Conservation (phyloP, 2,888 invertebrate genomes). For the Octodonta nipae region DNA sequence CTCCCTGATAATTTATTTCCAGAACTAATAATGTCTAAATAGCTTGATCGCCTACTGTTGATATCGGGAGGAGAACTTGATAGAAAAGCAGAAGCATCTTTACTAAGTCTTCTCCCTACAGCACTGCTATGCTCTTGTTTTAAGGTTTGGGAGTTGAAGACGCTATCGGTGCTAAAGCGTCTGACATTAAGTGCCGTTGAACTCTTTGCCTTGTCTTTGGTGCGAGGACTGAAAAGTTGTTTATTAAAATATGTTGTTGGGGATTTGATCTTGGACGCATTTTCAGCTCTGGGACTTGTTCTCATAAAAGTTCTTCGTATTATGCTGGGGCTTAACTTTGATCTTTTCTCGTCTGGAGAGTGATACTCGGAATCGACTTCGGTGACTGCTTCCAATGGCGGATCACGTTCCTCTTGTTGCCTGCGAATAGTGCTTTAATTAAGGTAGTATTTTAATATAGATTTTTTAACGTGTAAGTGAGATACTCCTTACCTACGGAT, state of each 20-base stretch:
- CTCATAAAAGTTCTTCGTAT: slow-evolving; percentile 33
- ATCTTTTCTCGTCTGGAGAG: slow-evolving; percentile 30
- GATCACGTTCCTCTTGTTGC: slow-evolving; percentile 51
- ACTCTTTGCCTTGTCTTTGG: slow-evolving; percentile 38
- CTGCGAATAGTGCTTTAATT: slow-evolving; percentile 34
- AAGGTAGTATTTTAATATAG: background rate
- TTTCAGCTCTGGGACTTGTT: slow-evolving; percentile 28
- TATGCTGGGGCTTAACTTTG: slow-evolving; percentile 34
- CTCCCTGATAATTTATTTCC: slow-evolving; percentile 31
- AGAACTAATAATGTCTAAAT: slow-evolving; percentile 34
- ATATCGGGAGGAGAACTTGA: slow-evolving; percentile 52
- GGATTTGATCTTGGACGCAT: slow-evolving; percentile 27
- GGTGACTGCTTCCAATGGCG: slow-evolving; percentile 44
- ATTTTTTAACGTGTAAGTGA: background rate
- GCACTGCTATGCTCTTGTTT: slow-evolving; percentile 45
- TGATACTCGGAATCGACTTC: slow-evolving; percentile 37
- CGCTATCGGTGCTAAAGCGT: slow-evolving; percentile 55
- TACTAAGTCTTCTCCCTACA: slow-evolving; percentile 53
- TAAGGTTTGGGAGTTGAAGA: slow-evolving; percentile 48
- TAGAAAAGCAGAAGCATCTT: slow-evolving; percentile 45
- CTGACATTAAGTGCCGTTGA: slow-evolving; percentile 49
- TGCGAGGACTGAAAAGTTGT: slow-evolving; percentile 39
- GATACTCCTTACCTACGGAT: slow-evolving; percentile 57
- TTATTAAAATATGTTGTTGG: slow-evolving; percentile 31
- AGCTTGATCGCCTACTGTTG: slow-evolving; percentile 40